These are phyloP conservation scores for Brachylomia viminalis DNA, from an alignment of 2,888 invertebrate species.

Conservation along the genomic window DNA sequence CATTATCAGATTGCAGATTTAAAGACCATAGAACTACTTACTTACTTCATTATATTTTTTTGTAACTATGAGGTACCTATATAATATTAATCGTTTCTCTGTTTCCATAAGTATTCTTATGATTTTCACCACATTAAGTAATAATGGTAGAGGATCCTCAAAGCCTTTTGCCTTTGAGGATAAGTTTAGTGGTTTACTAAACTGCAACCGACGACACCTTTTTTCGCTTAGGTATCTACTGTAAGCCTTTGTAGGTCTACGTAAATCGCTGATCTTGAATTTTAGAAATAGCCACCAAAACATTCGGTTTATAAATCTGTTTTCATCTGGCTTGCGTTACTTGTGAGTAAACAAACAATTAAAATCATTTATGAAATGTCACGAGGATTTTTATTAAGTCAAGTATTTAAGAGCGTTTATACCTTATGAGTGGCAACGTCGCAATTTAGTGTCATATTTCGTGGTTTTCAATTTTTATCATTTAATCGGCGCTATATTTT, in stretches of 20 bases:
- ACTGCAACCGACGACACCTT: neutral
- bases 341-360: conserved; percentile 45
- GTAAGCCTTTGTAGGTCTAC: neutral
- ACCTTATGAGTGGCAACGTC: no score
- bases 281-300: neutral
- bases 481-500: no score
- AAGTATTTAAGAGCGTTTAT: no score
- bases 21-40: no score
- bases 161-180: neutral
- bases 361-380: conserved; percentile 15
- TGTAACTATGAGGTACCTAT: no score
- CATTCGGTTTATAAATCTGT: neutral
- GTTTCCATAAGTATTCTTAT: neutral
- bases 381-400: conserved; percentile 34
- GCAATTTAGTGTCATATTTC: no score
- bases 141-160: neutral
- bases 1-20: no score
- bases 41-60: no score
- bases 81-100: neutral
- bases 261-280: neutral
- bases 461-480: no score
- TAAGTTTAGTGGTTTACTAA: neutral
- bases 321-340: conserved; percentile 24
- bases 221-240: neutral
- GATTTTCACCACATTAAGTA: neutral